phyloP scores from a whole-genome alignment of 2,797 vertebrate genomes.

The Parauchenoglanis ngamensis region DNA sequence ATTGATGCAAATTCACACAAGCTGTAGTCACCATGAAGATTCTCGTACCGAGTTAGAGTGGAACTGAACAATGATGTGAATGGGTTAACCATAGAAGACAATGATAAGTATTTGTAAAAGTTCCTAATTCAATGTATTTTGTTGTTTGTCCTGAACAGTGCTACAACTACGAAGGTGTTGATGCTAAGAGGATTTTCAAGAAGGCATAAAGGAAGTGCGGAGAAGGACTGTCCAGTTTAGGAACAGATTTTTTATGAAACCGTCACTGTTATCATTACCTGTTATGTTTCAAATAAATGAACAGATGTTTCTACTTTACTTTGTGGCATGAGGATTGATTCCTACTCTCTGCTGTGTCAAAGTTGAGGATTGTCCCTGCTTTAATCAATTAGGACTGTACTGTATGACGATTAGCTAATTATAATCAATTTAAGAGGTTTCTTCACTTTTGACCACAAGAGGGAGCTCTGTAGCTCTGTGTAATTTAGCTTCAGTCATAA shows the following conservation, averaged over 20 bases:
- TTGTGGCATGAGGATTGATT: neutral
- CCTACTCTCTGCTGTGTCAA: neutral
- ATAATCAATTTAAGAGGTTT: neutral
- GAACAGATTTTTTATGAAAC: neutral
- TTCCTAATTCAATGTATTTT: neutral
- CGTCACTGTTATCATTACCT: neutral
- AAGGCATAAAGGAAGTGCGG: constrained; percentile 65
- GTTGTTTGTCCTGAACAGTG: constrained; percentile 69
- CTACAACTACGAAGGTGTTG: constrained; percentile 86
- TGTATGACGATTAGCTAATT: neutral
- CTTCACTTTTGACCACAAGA: constrained; percentile 16
- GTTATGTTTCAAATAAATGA: constrained; percentile 32
- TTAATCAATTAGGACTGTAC: neutral
- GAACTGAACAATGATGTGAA: neutral
- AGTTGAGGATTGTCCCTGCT: neutral
- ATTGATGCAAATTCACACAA: neutral
- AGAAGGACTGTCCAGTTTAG: neutral
- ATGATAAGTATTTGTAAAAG: neutral
- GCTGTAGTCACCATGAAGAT: neutral
- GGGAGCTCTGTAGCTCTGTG: neutral
- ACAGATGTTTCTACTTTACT: neutral
- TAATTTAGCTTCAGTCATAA: neutral
- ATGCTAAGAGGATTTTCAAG: constrained; percentile 90
- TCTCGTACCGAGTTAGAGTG: neutral
- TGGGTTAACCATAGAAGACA: neutral